These are phyloP conservation scores for Austrolebias charrua DNA, from an alignment of 2,797 vertebrate genomes.

Conservation along the genomic window DNA sequence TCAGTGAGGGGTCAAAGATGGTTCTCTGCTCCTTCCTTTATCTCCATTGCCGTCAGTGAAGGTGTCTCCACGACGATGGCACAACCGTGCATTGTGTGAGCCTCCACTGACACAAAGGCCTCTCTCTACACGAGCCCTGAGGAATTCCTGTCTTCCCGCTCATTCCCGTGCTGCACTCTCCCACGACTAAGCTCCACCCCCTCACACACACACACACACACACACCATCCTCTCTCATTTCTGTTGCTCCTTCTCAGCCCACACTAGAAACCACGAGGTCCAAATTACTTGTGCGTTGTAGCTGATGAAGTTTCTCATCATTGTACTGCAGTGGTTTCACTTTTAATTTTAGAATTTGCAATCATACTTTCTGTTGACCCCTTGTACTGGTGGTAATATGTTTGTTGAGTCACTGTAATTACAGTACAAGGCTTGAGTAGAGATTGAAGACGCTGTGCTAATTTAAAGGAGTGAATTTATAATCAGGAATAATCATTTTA, in stretches of 20 bases:
- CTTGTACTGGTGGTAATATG: constrained; percentile 38
- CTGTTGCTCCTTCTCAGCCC: constrained; percentile 12
- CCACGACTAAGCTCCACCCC: constrained; percentile 76
- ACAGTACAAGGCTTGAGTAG: constrained; percentile 38
- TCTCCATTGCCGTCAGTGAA: constrained; percentile 39
- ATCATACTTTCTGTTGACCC: constrained; percentile 40
- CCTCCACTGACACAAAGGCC: constrained; percentile 55
- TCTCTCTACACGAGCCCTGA: constrained; percentile 69
- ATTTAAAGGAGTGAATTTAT: constrained; percentile 19
- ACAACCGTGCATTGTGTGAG: constrained; percentile 71
- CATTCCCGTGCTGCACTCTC: constrained; percentile 75
- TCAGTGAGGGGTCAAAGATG: constrained; percentile 37
- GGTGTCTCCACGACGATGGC: constrained; percentile 68
- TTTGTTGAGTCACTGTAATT: constrained; percentile 40
- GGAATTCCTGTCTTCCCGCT: constrained; percentile 75
- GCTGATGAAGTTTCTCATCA: constrained; percentile 37
- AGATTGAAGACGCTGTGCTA: constrained; percentile 32
- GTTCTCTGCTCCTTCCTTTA: constrained; percentile 4
- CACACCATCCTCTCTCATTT: constrained; percentile 52
- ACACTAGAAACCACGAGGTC: constrained; percentile 12
- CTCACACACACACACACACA: constrained; percentile 65
- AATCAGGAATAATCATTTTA: constrained; percentile 3
- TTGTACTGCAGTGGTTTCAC: constrained; percentile 17
- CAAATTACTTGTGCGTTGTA: constrained; percentile 17
- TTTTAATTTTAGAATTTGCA: constrained; percentile 31